Evolutionary conservation across 1,140 invertebrate genomes (phyloP), one percentile per base, ranked within the genome.

Genomic region (Armadillidium nasatum): DNA sequence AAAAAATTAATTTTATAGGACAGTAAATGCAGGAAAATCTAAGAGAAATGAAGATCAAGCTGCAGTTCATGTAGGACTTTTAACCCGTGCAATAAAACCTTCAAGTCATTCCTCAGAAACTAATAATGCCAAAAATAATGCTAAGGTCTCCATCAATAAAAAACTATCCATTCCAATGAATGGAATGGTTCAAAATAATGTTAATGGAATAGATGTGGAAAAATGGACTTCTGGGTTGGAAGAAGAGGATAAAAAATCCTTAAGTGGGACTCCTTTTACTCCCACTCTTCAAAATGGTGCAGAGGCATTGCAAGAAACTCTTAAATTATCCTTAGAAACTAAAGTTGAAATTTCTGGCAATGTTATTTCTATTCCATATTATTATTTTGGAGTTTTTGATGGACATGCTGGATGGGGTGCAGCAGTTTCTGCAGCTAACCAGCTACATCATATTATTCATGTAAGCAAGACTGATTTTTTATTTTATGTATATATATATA

Each of bases 331-430:
- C 7, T 15, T 19, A 13, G 11, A 13, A 15, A 60, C 11, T 15
- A 67, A 75, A 19, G 73, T 60, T 21, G 73, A 67, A 68, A 75
- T 44, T 10, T 44, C 46, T 7, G 21, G 43, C 13, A 7, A 60
- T 43, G 72, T 72, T 23, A 74, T 78, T 21, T 80, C 79, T 72
- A 79, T 90, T 78, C 88, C 88, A 66, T 92, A 92, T 81, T 87
- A 90, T 22, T 92, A 93, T 85, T 95, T 93, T 87, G 92, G 88
- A 46, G 88, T 95, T 81, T 95, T 94, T 86, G 93, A 94, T 86
- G 93, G 93, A 2, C 93, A 95, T 87, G 93, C 92, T 71, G 93
- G 93, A 10, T 89, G 89, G 83, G 92, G 91, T 76, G 93, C 92
- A 60, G 91, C 93, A n/a, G 85, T 94, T 33, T 89, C 91, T 71